Evolutionary conservation across 2,797 vertebrate genomes (phyloP).

Genomic region (Myotis pilosus): DNA sequence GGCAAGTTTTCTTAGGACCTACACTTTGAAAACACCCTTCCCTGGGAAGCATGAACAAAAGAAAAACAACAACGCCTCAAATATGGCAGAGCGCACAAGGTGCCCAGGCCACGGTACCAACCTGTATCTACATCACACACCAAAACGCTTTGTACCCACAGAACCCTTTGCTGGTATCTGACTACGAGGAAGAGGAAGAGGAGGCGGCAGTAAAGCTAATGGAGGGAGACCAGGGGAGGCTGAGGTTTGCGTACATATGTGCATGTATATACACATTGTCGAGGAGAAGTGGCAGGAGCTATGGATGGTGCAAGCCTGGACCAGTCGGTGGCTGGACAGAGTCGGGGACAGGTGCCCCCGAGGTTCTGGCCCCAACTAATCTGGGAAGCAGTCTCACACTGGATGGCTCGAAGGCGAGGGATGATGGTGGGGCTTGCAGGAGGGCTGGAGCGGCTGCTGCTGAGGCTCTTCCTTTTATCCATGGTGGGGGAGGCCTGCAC

Average conservation of each 20-base stretch:
- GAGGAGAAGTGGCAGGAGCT: constrained; percentile 41
- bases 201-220: not conserved
- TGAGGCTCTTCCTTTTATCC: constrained; percentile 93
- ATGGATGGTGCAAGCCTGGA: constrained; percentile 57
- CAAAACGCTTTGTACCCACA: not conserved
- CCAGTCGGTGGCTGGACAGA: constrained; percentile 44
- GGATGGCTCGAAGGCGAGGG: constrained; percentile 96
- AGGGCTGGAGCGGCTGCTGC: constrained; percentile 92
- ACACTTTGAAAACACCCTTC: not conserved
- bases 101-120: not conserved
- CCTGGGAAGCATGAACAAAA: not conserved
- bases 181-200: not conserved
- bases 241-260: not conserved
- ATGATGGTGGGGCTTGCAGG: constrained; percentile 94
- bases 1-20: not conserved
- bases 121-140: not conserved
- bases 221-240: not conserved
- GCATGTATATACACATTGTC: constrained; percentile 13
- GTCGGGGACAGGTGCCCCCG: constrained; percentile 40
- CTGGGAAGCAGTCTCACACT: constrained; percentile 87
- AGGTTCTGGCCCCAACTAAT: constrained; percentile 55
- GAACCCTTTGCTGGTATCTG: not conserved
- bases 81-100: not conserved
- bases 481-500: constrained; percentile 97
- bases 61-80: not conserved